phyloP scores from a whole-genome alignment of 2,888 invertebrate genomes.

The Rhagonycha lutea region DNA sequence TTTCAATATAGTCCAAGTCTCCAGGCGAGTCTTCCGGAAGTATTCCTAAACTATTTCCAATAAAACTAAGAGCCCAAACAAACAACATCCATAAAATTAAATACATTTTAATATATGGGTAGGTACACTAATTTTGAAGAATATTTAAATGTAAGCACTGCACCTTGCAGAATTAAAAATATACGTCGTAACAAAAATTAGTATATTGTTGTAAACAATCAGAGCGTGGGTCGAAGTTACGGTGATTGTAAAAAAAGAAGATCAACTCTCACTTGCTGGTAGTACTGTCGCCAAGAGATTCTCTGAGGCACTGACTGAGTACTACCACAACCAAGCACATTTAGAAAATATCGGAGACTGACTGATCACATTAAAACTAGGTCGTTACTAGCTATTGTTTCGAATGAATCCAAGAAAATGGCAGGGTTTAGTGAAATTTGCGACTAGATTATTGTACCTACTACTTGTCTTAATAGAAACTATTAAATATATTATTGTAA shows the following conservation, averaged over 20 bases:
- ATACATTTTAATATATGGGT: slow-evolving; percentile 38
- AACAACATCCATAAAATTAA: slow-evolving; percentile 51
- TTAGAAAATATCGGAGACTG: slow-evolving; percentile 37
- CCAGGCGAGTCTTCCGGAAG: slow-evolving; percentile 45
- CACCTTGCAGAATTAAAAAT: slow-evolving; percentile 26
- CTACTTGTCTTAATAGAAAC: neutral
- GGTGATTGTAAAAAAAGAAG: slow-evolving; percentile 18
- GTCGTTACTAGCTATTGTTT: slow-evolving; percentile 42
- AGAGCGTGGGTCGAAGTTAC: slow-evolving; percentile 40
- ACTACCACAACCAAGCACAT: slow-evolving; percentile 9
- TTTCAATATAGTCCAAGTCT: slow-evolving; percentile 11
- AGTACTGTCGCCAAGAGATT: slow-evolving; percentile 34
- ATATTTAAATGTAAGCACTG: slow-evolving; percentile 12
- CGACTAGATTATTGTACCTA: neutral
- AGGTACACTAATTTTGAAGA: neutral
- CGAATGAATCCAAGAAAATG: slow-evolving; percentile 6
- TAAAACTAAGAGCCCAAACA: slow-evolving; percentile 49
- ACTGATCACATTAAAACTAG: slow-evolving; percentile 42
- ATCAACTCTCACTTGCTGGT: slow-evolving; percentile 38
- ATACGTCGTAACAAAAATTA: slow-evolving; percentile 36
- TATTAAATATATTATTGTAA: neutral
- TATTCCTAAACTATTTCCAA: slow-evolving; percentile 43
- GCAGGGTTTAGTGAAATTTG: slow-evolving; percentile 12
- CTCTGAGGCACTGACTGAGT: slow-evolving; percentile 28
- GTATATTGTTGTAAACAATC: slow-evolving; percentile 43